Evolutionary conservation across 1,140 invertebrate genomes (phyloP), one percentile per base, ranked within the genome.

Genomic region (Papilio polyxenes): DNA sequence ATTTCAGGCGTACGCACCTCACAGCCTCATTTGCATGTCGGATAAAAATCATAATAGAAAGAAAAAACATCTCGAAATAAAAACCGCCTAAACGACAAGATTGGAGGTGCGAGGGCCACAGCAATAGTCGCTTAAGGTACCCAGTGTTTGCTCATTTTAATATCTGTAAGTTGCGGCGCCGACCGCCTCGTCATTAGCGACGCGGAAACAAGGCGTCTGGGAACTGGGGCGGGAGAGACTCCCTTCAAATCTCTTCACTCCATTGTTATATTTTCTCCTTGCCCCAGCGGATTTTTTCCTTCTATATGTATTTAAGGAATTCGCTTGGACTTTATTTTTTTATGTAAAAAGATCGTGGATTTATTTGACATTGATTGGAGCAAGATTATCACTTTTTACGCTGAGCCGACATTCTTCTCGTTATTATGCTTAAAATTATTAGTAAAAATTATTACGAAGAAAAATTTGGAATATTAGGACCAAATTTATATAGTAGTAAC

Each of bases 191-290:
- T 86, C 85, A 87, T 88, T 89, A 87, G 85, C 84, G 85, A 88
- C 84, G 82, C 59, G 81, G 85, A 87, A 82, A 88, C 86, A 87
- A 85, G 85, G 86, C 88, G 83, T 81, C 88, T 77, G 75, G 84
- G 83, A 83, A 90, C 81, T 88, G 84, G 87, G 87, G 85, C 88
- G 87, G 84, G 82, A 76, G 86, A 86, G 88, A 88, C 85, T 85
- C 89, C 89, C 87, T 91, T 86, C 83, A 90, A 92, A 89, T 88
- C 87, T 86, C 87, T 87, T 84, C 85, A 90, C 85, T 89, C 89
- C 81, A 90, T 92, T 92, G 90, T 92, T 90, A 87, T 91, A 89
- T 89, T 88, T 89, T 88, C 83, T 85, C 85, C 85, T 87, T 86
- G 82, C 81, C 87, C 84, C 84, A 81, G 83, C 82, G 87, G 78